Percentiles rank a stretch among this genome's conserved stretches.
phyloP scores from a whole-genome alignment of 2,888 invertebrate genomes.

The Himalopsyche anomala region DNA sequence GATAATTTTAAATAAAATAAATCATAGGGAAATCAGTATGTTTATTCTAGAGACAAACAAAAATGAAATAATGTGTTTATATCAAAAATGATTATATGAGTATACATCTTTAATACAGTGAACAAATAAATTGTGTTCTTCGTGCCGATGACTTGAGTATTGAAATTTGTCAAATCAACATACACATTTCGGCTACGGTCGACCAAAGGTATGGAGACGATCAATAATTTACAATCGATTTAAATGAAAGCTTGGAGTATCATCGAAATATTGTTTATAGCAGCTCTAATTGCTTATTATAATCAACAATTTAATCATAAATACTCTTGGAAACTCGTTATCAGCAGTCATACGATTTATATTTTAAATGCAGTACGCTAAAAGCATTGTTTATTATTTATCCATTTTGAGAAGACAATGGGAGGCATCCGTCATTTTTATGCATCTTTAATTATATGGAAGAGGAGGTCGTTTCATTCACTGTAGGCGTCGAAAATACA shows the following conservation, averaged over 20 bases:
- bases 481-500: neutral
- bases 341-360: neutral
- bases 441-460: conserved; percentile 28
- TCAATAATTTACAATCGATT: no score
- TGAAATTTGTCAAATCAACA: no score
- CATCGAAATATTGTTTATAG: neutral
- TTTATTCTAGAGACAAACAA: no score
- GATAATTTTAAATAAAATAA: no score
- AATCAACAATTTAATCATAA: neutral
- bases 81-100: no score
- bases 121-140: no score
- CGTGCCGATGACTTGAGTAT: no score
- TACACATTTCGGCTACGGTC: no score
- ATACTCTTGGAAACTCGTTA: neutral
- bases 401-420: conserved; percentile 32
- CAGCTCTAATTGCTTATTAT: neutral
- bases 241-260: neutral
- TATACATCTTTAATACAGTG: no score
- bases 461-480: neutral
- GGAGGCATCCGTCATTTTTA: conserved; percentile 35
- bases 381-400: conserved; percentile 23
- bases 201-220: no score
- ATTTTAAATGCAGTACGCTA: neutral
- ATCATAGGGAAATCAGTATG: no score
- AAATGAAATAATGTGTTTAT: no score